Base-by-base conservation (phyloP, 2,888 invertebrate species). In the Oegoconia quadripuncta region DNA sequence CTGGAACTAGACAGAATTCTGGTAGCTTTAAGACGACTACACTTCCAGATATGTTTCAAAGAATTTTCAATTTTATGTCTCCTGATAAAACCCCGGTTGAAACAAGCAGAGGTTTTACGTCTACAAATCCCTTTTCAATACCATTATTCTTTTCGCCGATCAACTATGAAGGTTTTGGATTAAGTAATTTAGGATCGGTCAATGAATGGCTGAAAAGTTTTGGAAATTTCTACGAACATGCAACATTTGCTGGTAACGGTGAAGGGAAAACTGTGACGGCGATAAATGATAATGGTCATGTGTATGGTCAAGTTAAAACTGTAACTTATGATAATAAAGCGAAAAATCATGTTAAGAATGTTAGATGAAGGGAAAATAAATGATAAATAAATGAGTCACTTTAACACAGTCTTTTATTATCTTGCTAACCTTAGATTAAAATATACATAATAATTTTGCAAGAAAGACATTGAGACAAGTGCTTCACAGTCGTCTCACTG, bases 391-490 rank as follows among this genome's bases (percentile, higher is more conserved):
- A 34, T 11, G 17, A 12, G 33, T 29, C n/a, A 20, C 32, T 34
- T 30, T 30, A 30, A 42, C 15, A 54, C 50, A 49, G 49, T 56
- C 52, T 58, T 74, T 74, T 69, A 72, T 71, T 74, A 46, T 32
- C 15, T 33, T 23, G 23, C 3, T 14, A 18, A 37, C 20, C 6
- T 13, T 8, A 13, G 6, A n/a, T 34, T 9, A 29, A 28, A 29
- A 41, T 35, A 30, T 46, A 42, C 26, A 37, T 37, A 36, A 36
- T 18, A 32, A 14, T 33, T 14, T 38, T 31, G 37, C 37, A 48
- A 39, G 37, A 67, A 75, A 76, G 79, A 65, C 49, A 64, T 48
- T 40, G 69, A 72, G 73, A 82, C 72, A 79, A 82, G 74, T 74
- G 59, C 44, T 23, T 25, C 26, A 44, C 64, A 59, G 70, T 82